Evolutionary conservation across 2,888 invertebrate genomes (phyloP).

Genomic region (Gastracanthus pulcherrimus): DNA sequence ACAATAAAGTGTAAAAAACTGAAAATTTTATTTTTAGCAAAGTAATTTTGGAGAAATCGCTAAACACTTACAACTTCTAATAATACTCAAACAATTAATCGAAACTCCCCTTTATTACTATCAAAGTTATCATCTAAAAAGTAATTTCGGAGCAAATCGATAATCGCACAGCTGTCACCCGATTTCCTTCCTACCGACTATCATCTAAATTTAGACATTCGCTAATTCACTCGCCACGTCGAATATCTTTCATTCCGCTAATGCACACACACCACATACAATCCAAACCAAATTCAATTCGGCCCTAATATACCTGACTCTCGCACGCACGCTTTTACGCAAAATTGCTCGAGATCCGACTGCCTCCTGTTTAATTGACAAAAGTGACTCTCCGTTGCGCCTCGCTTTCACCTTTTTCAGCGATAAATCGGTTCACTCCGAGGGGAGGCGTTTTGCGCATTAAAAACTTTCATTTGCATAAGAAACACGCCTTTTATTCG

Average conservation of each 20-base stretch:
- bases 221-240: not conserved
- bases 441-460: not conserved
- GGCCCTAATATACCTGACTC: no score
- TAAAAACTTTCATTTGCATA: conserved; percentile 46
- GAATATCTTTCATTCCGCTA: not conserved
- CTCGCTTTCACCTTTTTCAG: conserved; percentile 9
- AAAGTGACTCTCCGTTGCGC: not conserved
- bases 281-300: no score
- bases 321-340: no score
- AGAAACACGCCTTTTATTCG: conserved; percentile 36
- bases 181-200: not conserved
- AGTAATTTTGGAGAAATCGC: not conserved
- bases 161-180: no score
- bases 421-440: not conserved
- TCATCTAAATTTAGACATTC: not conserved
- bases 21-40: not conserved
- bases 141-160: no score
- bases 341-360: no score
- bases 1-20: no score
- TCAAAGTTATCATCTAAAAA: no score
- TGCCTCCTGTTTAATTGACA: no score
- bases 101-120: no score
- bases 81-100: no score
- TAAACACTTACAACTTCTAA: not conserved
- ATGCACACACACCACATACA: not conserved